Base-by-base conservation (phyloP, 2,113 vertebrate species). In the Labeo catla region DNA sequence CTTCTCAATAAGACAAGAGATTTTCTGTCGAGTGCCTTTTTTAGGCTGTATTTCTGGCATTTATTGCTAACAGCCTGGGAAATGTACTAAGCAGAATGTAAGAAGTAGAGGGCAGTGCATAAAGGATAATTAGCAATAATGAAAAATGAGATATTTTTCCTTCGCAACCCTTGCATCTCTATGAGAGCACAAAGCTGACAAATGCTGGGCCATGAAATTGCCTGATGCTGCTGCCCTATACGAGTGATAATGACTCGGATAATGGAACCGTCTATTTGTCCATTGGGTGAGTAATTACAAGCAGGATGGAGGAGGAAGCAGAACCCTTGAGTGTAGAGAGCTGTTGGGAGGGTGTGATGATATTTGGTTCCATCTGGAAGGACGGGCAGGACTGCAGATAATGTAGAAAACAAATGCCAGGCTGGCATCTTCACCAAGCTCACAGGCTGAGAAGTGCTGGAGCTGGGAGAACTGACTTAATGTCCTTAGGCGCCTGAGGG, bases 181-280 rank as follows among this genome's bases (percentile, higher is more conserved):
- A 70, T 76, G 76, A 50, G 79, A 83, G 49, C 50, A 21, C 63
- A 73, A 84, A 87, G 82, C 77, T 79, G 78, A 84, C 74, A 83
- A 88, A 88, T 85, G 86, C 87, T 78, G 59, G 79, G 57, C 65
- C 77, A 85, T 79, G 82, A 86, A 88, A 88, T 88, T 86, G 87
- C 85, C 80, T 81, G 73, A 81, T 83, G 86, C 83, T 84, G 81
- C 86, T 72, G 70, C 83, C 66, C 80, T 74, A 23, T 76, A 76
- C 36, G 28, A 52, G 70, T 76, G 79, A 87, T 90, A 88, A 90
- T 87, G 78, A 88, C 84, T 66, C 49, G 66, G 87, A 87, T 90
- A 88, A 90, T 88, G 76, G 87, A 87, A 87, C 61, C 79, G 54
- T 88, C 80, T 90, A 90, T 90, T 90, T 90, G 86, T 90, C 85